Percentiles rank a stretch among this genome's conserved stretches.
Evolutionary conservation across 2,888 invertebrate species (phyloP).

Genomic region (Hypselothyrea guttata): DNA sequence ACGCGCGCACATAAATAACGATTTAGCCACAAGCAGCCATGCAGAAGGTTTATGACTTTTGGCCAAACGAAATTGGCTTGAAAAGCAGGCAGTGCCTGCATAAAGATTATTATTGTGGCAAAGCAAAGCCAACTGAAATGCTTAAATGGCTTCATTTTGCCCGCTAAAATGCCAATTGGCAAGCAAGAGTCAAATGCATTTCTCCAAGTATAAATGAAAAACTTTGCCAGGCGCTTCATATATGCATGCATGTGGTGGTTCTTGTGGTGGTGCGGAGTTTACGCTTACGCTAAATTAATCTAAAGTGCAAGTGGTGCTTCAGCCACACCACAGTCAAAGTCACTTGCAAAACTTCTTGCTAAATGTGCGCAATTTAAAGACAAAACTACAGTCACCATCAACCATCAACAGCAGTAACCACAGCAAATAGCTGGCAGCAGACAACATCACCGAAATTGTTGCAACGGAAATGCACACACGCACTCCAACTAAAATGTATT

Average conservation of each 20-base stretch:
- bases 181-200: conserved; percentile 6
- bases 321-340: conserved; percentile 43
- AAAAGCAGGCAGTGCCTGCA: too few relatives aligned
- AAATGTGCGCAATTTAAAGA: conserved; percentile 55
- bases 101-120: conserved; percentile 37
- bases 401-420: conserved; percentile 32
- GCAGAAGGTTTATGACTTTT: conserved; percentile 60
- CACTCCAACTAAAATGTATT: conserved; percentile 19
- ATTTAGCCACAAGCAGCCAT: conserved; percentile 55
- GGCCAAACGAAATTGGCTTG: conserved; percentile 53
- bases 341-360: conserved; percentile 54
- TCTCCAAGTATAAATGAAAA: conserved; percentile 43
- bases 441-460: conserved; percentile 48
- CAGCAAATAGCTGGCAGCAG: conserved; percentile 43
- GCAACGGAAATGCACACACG: conserved; percentile 59
- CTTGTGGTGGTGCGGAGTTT: conserved; percentile 40
- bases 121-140: conserved; percentile 21
- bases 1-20: conserved; percentile 74
- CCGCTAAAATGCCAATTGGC: conserved; percentile 61
- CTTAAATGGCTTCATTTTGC: conserved; percentile 70
- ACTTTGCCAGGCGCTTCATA: conserved; percentile 28
- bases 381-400: conserved; percentile 36
- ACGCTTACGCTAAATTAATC: conserved; percentile 72
- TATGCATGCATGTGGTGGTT: conserved; percentile 5
- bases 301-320: conserved; percentile 55